Evolutionary conservation across 2,797 vertebrate genomes (phyloP).

Genomic region (Danio kyathit): DNA sequence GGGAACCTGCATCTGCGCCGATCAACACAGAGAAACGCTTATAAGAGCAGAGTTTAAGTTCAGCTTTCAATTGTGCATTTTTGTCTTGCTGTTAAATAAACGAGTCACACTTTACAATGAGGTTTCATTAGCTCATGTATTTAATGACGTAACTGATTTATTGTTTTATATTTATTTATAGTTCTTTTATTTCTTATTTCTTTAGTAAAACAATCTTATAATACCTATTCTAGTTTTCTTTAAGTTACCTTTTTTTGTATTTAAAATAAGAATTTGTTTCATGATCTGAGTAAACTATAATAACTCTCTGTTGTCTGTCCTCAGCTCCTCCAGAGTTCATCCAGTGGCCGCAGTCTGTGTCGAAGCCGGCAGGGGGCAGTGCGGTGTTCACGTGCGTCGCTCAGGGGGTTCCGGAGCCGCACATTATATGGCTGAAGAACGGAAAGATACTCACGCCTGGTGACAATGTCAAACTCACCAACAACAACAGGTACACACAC

Average conservation of each 20-base stretch:
- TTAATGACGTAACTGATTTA: too few species aligned
- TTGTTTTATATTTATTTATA: too few species aligned
- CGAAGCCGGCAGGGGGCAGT: constrained; percentile 67
- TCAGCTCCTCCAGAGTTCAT: constrained; percentile 70
- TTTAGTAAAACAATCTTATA: too few species aligned
- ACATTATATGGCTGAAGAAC: constrained; percentile 72
- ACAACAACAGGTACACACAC: constrained; percentile 69
- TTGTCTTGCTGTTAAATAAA: background rate
- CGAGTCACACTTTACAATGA: too few species aligned
- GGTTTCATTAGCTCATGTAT: too few species aligned
- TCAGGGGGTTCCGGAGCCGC: constrained; percentile 70
- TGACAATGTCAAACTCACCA: constrained; percentile 67
- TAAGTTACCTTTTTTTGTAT: background rate
- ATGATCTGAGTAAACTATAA: background rate
- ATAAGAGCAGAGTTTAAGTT: constrained; percentile 53
- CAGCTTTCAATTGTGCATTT: too few species aligned
- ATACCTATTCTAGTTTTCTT: too few species aligned
- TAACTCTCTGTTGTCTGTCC: constrained; percentile 17
- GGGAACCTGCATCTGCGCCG: constrained; percentile 58
- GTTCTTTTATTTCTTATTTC: too few species aligned
- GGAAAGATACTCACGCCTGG: constrained; percentile 68
- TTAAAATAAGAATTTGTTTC: background rate
- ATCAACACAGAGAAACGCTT: constrained; percentile 27
- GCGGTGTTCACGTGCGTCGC: constrained; percentile 70
- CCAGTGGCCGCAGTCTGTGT: constrained; percentile 73